Evolutionary conservation across 2,797 vertebrate species (phyloP).

Genomic region (Alcedo atthis): DNA sequence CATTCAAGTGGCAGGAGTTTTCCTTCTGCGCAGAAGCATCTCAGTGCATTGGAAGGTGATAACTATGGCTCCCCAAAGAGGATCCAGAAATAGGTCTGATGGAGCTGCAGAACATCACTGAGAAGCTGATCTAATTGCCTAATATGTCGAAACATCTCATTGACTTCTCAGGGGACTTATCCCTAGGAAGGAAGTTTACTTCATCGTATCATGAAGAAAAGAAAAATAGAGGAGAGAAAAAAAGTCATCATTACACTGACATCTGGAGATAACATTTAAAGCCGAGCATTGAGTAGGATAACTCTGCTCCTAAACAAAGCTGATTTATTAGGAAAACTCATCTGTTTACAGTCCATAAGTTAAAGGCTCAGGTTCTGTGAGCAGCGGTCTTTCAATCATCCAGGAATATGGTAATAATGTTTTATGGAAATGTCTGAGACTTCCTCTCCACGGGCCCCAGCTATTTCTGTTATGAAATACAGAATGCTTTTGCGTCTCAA

Average conservation of each 20-base stretch:
- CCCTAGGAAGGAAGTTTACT: background rate
- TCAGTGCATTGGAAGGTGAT: background rate
- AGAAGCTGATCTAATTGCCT: background rate
- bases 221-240: conserved; percentile 4
- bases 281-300: background rate
- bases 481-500: conserved; percentile 26
- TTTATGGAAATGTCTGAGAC: conserved; percentile 58
- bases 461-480: conserved; percentile 46
- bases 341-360: conserved; percentile 46
- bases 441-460: conserved; percentile 3
- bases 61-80: background rate
- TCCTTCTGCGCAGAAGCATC: background rate
- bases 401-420: conserved; percentile 41
- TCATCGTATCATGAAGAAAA: background rate
- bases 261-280: conserved; percentile 29
- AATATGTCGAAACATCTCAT: background rate
- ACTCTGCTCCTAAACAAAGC: conserved; percentile 26
- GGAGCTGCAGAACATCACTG: background rate
- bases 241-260: background rate
- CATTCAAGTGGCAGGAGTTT: background rate
- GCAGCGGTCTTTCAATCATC: conserved; percentile 29
- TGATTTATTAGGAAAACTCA: conserved; percentile 70
- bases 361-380: conserved; percentile 42
- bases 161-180: background rate
- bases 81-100: background rate